These are phyloP conservation scores for Hypanus sabinus DNA, from an alignment of 2,113 vertebrate genomes.

Conservation along the genomic window DNA sequence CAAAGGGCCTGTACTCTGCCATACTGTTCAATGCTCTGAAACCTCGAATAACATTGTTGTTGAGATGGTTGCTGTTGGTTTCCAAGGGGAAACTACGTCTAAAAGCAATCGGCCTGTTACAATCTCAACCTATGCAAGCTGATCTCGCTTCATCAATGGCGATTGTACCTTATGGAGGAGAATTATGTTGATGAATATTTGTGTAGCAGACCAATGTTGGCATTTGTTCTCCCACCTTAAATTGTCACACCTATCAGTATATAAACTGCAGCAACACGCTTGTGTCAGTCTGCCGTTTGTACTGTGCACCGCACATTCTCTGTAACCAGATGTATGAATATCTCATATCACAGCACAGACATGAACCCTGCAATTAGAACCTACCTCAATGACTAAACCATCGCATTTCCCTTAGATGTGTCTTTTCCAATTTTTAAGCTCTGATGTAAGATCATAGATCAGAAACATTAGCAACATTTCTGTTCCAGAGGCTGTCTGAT, in stretches of 20 bases:
- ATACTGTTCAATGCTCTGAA: too few species aligned
- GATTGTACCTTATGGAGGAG: background rate
- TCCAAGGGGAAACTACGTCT: background rate
- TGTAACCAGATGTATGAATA: background rate
- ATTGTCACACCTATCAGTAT: background rate
- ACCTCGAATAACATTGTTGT: background rate
- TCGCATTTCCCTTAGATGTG: background rate
- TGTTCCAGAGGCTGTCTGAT: too few species aligned
- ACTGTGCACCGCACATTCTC: background rate
- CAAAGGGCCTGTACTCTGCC: too few species aligned
- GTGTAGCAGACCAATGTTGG: background rate
- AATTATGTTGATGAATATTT: background rate
- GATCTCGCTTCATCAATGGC: background rate
- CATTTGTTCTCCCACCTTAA: background rate
- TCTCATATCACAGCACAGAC: background rate
- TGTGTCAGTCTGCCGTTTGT: background rate
- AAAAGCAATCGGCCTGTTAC: too few species aligned
- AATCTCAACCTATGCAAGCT: background rate
- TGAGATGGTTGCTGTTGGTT: background rate
- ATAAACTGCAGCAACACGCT: background rate
- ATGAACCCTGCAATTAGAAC: background rate
- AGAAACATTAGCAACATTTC: too few species aligned
- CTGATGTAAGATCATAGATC: too few species aligned
- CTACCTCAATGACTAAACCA: background rate
- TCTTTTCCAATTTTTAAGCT: too few species aligned